phyloP scores from a whole-genome alignment of 1,140 invertebrate species.

The Teleogryllus occipitalis region DNA sequence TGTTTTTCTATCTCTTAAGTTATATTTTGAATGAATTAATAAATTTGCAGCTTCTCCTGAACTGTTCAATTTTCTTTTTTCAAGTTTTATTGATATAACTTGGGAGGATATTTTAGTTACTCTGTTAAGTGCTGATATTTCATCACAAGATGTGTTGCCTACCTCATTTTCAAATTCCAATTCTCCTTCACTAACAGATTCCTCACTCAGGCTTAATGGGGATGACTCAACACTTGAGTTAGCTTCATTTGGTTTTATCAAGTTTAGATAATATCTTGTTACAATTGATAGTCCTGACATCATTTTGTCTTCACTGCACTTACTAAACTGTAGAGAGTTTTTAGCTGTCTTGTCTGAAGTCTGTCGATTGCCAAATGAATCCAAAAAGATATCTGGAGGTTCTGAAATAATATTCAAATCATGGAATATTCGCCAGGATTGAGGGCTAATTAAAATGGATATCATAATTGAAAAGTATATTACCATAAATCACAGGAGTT shows the following conservation, averaged over 20 bases:
- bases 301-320: not conserved
- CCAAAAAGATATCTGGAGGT: not conserved
- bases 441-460: too few species aligned
- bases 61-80: not conserved
- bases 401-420: not conserved
- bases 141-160: not conserved
- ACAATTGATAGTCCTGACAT: not conserved
- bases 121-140: not conserved
- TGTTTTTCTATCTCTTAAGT: not conserved
- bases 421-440: too few species aligned
- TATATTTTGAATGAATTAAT: not conserved
- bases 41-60: not conserved
- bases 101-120: not conserved
- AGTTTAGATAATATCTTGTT: not conserved
- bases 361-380: not conserved
- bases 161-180: not conserved
- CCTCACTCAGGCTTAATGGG: not conserved
- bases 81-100: not conserved
- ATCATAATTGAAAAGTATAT: too few species aligned
- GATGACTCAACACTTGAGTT: not conserved
- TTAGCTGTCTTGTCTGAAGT: not conserved
- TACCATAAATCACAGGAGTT: too few species aligned
- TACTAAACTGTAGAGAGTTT: not conserved
- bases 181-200: not conserved
- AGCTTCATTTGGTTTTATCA: not conserved